Percentiles rank a stretch among this genome's conserved stretches.
Conservation (phyloP, 1,140 invertebrate species). For the Pogonomyrmex californicus region DNA sequence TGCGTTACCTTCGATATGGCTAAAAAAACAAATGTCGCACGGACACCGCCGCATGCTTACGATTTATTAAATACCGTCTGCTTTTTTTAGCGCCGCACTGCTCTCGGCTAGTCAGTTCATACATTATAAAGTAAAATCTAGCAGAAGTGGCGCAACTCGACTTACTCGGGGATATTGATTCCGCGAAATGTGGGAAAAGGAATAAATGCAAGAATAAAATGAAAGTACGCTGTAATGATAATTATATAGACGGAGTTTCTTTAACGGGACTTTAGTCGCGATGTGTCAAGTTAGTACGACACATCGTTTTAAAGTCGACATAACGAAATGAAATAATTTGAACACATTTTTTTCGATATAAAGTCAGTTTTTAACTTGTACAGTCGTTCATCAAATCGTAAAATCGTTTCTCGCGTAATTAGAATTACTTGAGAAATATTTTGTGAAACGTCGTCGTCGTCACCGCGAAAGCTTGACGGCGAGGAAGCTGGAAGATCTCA, state of each 20-base stretch:
- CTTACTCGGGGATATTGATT: slow-evolving; percentile 10
- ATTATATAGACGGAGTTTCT: not conserved
- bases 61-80: slow-evolving; percentile 32
- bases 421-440: not conserved
- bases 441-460: not conserved
- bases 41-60: not conserved
- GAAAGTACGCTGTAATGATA: not conserved
- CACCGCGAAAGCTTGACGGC: not conserved
- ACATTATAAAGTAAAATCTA: slow-evolving; percentile 22
- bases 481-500: not conserved
- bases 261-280: not conserved
- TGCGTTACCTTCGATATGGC: not conserved
- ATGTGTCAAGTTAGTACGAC: not conserved
- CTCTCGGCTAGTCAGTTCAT: not conserved
- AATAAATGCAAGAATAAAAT: not conserved
- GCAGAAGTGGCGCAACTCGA: not conserved
- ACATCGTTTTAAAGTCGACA: not conserved
- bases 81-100: not conserved
- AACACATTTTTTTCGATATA: not conserved
- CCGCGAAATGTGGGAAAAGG: too few relatives aligned
- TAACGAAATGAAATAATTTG: not conserved
- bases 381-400: not conserved
- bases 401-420: not conserved
- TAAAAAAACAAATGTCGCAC: slow-evolving; percentile 37
- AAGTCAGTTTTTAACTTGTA: not conserved